Base-by-base conservation (phyloP, 30 jellyfish, hydroid and myxozoan species). In the Mastigias papua region DNA sequence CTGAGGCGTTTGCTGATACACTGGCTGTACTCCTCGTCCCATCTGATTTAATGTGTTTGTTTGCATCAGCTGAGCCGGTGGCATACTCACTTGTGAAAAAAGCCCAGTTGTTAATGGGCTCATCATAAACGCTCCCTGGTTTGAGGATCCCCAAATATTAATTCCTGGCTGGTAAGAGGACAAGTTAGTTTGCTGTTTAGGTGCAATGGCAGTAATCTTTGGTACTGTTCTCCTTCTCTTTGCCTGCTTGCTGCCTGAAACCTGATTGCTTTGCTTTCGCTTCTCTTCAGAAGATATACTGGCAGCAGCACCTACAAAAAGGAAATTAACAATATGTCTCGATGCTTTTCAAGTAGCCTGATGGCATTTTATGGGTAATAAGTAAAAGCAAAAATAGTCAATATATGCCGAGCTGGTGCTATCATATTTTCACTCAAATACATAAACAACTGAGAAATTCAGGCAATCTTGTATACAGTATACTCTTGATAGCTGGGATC, bases 71-170 rank as follows among this genome's bases (percentile, higher is more conserved):
- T 68, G 91, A 23, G 91, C 84, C 22, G 35, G 22, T 20, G 91
- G 91, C 78, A 81, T 68, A 35, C 76, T 67, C 35, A 81, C 91
- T 69, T 67, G 91, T 15, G 91, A 82, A 48, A 81, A 81, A n/a
- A 81, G 76, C 26, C 91, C 91, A 19, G 84, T 79, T 7, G 91
- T 49, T 9, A 81, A 65, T 16, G 91, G 91, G 48, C 84, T 81
- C 91, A 81, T 81, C 9, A 81, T 29, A 68, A 65, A 81, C 11
- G 91, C 79, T 9, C 75, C 73, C 31, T 81, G 91, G 67, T 68
- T 69, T 42, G 84, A 37, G 21, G 91, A 46, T 15, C 68, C 61
- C 91, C 91, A 81, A 8, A 81, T 27, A 32, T 81, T 81, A n/a
- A 81, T 31, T 4, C 84, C 91, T 22, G 73, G 78, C 16, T 69